Percentiles rank a stretch among this genome's conserved stretches.
Evolutionary conservation across 1,140 invertebrate species (phyloP).

Genomic region (Laupala kohalensis): DNA sequence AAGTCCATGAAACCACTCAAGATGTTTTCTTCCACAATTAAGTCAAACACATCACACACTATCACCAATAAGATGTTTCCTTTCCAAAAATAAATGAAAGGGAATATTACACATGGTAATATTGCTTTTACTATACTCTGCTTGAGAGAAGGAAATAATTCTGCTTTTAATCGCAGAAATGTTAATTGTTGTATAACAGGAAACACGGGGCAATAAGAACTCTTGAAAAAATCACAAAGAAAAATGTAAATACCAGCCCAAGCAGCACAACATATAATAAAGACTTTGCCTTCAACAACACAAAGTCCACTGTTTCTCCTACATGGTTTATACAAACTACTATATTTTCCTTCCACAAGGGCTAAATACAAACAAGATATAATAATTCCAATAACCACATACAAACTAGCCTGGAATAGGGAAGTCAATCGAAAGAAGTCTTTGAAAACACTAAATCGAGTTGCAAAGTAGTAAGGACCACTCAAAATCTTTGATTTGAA

Average conservation of each 20-base stretch:
- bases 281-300: conserved; percentile 39
- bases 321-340: not conserved
- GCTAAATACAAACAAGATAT: not conserved
- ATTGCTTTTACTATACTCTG: conserved; percentile 40
- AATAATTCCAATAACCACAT: not conserved
- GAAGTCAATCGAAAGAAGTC: not conserved
- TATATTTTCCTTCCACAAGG: not conserved
- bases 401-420: not conserved
- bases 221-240: conserved; percentile 37
- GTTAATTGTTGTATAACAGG: conserved; percentile 52
- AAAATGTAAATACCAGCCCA: conserved; percentile 57
- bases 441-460: not conserved
- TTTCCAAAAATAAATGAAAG: conserved; percentile 41
- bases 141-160: conserved; percentile 37
- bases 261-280: conserved; percentile 48
- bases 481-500: not conserved
- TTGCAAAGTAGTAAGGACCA: not conserved
- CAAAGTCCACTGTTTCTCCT: conserved; percentile 18
- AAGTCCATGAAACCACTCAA: conserved; percentile 36
- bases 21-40: conserved; percentile 35
- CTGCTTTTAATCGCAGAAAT: conserved; percentile 43
- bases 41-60: conserved; percentile 32
- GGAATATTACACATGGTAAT: conserved; percentile 44
- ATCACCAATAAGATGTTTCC: conserved; percentile 30
- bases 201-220: conserved; percentile 31